Conservation (phyloP, 2,113 vertebrate species). For the Pseudorasbora parva region DNA sequence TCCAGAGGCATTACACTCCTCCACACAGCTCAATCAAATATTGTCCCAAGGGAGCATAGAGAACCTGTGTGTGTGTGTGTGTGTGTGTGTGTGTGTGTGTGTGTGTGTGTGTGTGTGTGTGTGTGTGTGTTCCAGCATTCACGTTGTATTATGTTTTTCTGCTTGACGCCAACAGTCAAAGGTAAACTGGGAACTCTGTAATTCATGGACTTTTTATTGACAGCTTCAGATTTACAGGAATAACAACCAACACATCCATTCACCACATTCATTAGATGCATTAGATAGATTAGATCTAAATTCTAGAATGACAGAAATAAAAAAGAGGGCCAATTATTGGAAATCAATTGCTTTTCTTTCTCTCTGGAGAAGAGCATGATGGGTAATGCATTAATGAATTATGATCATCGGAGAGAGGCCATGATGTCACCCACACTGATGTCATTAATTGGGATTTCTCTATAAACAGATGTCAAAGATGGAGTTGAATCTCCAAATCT, state of each 20-base stretch:
- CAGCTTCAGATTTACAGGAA: not conserved
- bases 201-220: not conserved
- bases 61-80: no score
- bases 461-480: not conserved
- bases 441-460: not conserved
- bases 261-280: not conserved
- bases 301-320: constrained; percentile 5
- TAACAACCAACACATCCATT: not conserved
- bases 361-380: constrained; percentile 24
- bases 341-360: constrained; percentile 44
- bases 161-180: not conserved
- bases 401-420: not conserved
- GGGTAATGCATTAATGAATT: constrained; percentile 42
- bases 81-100: constrained; percentile 1
- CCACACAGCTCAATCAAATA: constrained; percentile 40
- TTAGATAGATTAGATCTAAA: not conserved
- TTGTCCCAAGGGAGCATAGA: not conserved
- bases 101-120: not conserved
- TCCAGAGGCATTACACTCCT: constrained; percentile 19
- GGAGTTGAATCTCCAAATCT: not conserved
- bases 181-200: not conserved
- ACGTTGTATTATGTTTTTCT: not conserved
- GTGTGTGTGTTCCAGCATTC: not conserved
- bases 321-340: constrained; percentile 33
- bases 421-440: constrained; percentile 7